Evolutionary conservation across 2,113 vertebrate genomes (phyloP).

Genomic region (Ictalurus furcatus): DNA sequence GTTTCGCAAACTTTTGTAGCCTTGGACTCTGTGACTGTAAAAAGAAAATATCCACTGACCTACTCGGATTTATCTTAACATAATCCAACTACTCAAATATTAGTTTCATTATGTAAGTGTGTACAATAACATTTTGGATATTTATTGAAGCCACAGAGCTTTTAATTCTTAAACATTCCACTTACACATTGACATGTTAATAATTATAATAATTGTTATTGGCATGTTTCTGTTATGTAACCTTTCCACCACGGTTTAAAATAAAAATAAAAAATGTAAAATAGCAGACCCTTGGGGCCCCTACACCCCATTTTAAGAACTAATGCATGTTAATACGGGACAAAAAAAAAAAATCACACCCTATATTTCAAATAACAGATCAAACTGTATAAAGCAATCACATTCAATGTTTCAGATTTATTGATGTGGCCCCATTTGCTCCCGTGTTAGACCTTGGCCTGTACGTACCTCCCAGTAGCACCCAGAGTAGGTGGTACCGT

Average conservation of each 20-base stretch:
- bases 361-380: neutral
- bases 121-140: neutral
- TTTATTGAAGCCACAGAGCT: neutral
- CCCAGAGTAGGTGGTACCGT: slow-evolving; percentile 70
- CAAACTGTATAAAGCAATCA: neutral
- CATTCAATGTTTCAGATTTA: neutral
- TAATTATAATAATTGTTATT: neutral
- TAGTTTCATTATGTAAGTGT: neutral
- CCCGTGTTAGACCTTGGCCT: neutral
- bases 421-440: neutral
- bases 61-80: neutral
- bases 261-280: neutral
- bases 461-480: slow-evolving; percentile 67
- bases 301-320: neutral
- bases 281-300: neutral
- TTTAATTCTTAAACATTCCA: neutral
- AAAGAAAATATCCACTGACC: neutral
- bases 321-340: neutral
- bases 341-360: neutral
- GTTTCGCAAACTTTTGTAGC: no score
- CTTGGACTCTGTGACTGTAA: neutral
- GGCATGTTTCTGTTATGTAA: neutral
- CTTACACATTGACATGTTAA: neutral
- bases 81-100: neutral
- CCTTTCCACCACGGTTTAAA: neutral